Evolutionary conservation across 2,888 invertebrate species (phyloP).

Genomic region (Chrysolina americana): DNA sequence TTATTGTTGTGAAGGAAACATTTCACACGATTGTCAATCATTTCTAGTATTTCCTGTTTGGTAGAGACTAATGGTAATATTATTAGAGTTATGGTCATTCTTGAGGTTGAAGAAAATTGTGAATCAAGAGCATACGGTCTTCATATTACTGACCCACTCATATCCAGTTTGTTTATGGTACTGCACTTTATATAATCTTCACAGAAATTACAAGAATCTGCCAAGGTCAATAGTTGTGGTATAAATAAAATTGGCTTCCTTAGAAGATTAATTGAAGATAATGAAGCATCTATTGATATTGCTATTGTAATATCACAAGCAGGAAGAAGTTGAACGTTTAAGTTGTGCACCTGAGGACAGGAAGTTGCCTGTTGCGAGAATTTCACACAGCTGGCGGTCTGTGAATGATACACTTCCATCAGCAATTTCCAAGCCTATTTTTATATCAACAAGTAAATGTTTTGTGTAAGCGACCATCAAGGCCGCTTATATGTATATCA

Average conservation of each 20-base stretch:
- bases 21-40: constrained; percentile 6
- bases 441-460: neutral
- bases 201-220: too few species aligned
- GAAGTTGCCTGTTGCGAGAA: constrained; percentile 1
- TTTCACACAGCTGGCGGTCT: constrained; percentile 22
- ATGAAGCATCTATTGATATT: too few species aligned
- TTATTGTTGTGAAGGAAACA: constrained; percentile 8
- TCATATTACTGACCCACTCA: neutral
- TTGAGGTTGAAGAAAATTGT: neutral
- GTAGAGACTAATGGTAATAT: neutral
- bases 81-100: neutral
- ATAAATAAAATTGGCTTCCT: too few species aligned
- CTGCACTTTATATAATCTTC: too few species aligned
- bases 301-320: constrained; percentile 1
- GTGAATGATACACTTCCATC: neutral
- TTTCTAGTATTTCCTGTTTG: neutral
- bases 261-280: too few species aligned
- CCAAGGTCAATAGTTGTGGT: too few species aligned
- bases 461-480: neutral
- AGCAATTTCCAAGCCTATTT: constrained; percentile 15
- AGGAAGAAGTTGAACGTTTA: neutral
- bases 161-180: neutral
- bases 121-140: neutral
- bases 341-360: neutral
- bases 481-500: constrained; percentile 17